Percentiles rank a stretch among this genome's conserved stretches.
phyloP scores from a whole-genome alignment of 1,140 invertebrate species.

The Halotydeus destructor region DNA sequence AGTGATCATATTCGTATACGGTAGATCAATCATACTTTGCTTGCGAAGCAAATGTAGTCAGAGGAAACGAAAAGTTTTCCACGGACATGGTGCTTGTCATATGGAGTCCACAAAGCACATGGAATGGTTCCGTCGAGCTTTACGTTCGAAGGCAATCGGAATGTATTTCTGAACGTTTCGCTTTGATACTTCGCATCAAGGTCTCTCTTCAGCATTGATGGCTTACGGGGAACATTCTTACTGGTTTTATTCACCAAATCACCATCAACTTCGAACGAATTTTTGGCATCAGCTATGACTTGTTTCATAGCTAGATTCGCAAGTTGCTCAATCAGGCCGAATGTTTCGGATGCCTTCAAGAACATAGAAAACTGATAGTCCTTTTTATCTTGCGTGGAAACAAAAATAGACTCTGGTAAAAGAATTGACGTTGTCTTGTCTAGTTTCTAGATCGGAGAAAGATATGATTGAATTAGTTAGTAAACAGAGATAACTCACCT shows the following conservation, averaged over 20 bases:
- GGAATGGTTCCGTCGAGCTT: slow-evolving; percentile 79
- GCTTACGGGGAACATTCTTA: slow-evolving; percentile 63
- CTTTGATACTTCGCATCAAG: slow-evolving; percentile 81
- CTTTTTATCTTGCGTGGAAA: slow-evolving; percentile 54
- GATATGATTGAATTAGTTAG: slow-evolving; percentile 11
- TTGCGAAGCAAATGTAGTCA: slow-evolving; percentile 89
- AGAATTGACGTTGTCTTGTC: slow-evolving; percentile 29
- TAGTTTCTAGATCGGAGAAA: slow-evolving; percentile 21
- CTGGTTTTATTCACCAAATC: slow-evolving; percentile 24
- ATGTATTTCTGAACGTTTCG: slow-evolving; percentile 44
- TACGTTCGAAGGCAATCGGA: slow-evolving; percentile 61
- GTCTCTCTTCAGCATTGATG: slow-evolving; percentile 74
- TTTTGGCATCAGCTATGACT: slow-evolving; percentile 14
- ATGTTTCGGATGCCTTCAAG: slow-evolving; percentile 66
- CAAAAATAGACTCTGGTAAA: slow-evolving; percentile 63
- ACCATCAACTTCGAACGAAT: slow-evolving; percentile 11
- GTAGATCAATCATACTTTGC: slow-evolving; percentile 49
- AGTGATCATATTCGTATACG: not conserved
- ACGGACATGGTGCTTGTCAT: slow-evolving; percentile 66
- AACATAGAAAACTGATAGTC: slow-evolving; percentile 79
- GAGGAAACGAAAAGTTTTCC: slow-evolving; percentile 80
- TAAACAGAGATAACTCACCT: slow-evolving; percentile 21
- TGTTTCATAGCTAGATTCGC: slow-evolving; percentile 93
- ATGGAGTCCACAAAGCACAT: slow-evolving; percentile 81
- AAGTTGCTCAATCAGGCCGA: slow-evolving; percentile 74